Evolutionary conservation across 1,140 invertebrate species (phyloP).

Genomic region (Heliothis virescens): DNA sequence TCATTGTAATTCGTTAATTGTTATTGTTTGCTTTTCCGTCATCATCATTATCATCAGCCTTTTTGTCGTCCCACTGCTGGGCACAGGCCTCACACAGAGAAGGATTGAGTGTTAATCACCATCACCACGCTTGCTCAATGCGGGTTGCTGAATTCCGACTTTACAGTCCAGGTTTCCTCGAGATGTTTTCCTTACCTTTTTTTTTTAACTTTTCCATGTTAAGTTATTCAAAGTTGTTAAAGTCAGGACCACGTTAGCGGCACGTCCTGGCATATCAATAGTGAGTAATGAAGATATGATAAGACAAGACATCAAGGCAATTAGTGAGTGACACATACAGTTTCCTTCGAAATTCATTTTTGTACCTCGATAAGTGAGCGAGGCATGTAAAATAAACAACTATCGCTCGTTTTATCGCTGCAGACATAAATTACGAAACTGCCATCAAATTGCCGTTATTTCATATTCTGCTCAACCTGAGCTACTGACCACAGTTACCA

Average conservation of each 20-base stretch:
- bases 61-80: too few relatives aligned
- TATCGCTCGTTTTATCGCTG: conserved; percentile 6
- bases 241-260: neutral
- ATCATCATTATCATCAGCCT: too few relatives aligned
- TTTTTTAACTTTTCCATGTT: too few relatives aligned
- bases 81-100: too few relatives aligned
- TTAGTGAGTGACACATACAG: conserved; percentile 2
- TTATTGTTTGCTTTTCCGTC: too few relatives aligned
- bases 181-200: too few relatives aligned
- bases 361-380: neutral
- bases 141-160: too few relatives aligned
- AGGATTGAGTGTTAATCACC: too few relatives aligned
- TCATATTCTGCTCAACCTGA: neutral
- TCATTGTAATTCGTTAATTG: too few relatives aligned
- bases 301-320: neutral
- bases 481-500: neutral
- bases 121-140: too few relatives aligned
- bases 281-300: conserved; percentile 21
- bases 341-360: conserved; percentile 29
- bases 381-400: conserved; percentile 9
- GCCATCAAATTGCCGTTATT: conserved; percentile 7
- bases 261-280: neutral
- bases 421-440: conserved; percentile 22
- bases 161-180: too few relatives aligned
- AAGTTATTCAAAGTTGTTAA: too few relatives aligned